Base-by-base conservation (phyloP, 2,888 invertebrate genomes). In the Cordilura impudica region DNA sequence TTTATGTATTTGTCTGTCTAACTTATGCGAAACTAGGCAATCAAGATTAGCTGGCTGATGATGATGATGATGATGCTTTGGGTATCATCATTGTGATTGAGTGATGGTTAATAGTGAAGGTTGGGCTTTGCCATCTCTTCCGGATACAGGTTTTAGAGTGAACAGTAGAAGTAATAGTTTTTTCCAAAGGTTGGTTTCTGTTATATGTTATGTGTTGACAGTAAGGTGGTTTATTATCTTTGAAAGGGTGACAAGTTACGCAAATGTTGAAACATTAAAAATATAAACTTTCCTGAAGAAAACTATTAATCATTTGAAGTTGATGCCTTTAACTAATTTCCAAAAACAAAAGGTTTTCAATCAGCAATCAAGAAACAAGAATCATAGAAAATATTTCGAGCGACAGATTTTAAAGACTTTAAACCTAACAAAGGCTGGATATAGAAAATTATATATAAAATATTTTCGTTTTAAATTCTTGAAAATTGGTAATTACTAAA, bases 111-210 rank as follows among this genome's bases (percentile, higher is more conserved):
- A 63, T 63, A 61, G 26, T 60, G 35, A 12, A 21, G 14, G 14
- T 39, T 43, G 35, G 16, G 45, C 6, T 31, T 29, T 29, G 43
- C 14, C 2, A 3, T 19, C 19, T 47, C 19, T 47, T 18, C 4
- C 4, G 2, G n/a, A 26, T 47, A 39, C 54, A 47, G 29, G 39
- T 70, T 54, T 16, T n/a, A 12, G 12, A 10, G 14, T 29, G 16
- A 49, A 56, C 56, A 67, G 14, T 49, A 39, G 66, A 56, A 51
- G 51, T 61, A 19, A 71, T 70, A 69, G 60, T 74, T 79, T 71
- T 71, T 75, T 75, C 35, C 23, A 35, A 35, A 66, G 60, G 35
- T 79, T 43, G n/a, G 12, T 43, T 19, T 26, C 56, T 18, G 39
- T 18, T 16, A 16, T 58, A 23, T 47, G 39, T 45, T 10, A 54